A percentile compares a stretch with the other conserved stretches of the same genome.
These are phyloP conservation scores for Phymorhynchus buccinoides DNA, from an alignment of 1,140 invertebrate species.

Conservation along the genomic window DNA sequence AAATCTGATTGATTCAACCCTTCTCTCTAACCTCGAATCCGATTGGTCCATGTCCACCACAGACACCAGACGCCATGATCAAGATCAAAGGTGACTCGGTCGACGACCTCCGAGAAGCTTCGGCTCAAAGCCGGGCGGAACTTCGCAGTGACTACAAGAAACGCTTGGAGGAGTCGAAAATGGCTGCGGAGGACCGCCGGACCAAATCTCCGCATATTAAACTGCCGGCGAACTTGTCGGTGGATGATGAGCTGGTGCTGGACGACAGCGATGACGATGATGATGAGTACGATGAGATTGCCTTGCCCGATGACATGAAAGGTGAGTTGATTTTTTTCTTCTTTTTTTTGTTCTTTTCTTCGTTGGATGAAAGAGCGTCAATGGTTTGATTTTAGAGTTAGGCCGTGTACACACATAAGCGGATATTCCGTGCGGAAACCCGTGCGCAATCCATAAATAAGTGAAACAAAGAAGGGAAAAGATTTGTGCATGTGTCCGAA, in stretches of 20 bases:
- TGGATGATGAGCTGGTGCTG: slow-evolving; percentile 62
- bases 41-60: slow-evolving; percentile 18
- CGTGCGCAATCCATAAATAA: no score
- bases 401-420: no score
- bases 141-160: slow-evolving; percentile 58
- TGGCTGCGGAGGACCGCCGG: slow-evolving; percentile 60
- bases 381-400: no score
- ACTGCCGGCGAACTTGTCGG: slow-evolving; percentile 58
- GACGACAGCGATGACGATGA: slow-evolving; percentile 65
- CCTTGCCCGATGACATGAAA: slow-evolving; percentile 58
- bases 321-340: slow-evolving; percentile 41
- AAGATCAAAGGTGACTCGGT: slow-evolving; percentile 44
- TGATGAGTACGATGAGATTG: slow-evolving; percentile 45
- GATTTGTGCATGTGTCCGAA: no score
- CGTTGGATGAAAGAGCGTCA: no score
- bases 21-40: not conserved
- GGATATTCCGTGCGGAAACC: no score
- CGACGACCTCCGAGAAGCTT: slow-evolving; percentile 51
- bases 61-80: slow-evolving; percentile 22
- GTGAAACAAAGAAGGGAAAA: no score
- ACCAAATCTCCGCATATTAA: slow-evolving; percentile 63
- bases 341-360: no score
- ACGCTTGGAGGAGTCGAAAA: slow-evolving; percentile 55
- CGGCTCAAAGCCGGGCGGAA: slow-evolving; percentile 59
- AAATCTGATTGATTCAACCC: not conserved